Percentiles rank a stretch among this genome's conserved stretches.
Evolutionary conservation across 2,113 vertebrate species (phyloP).

Genomic region (Sinocyclocheilus grahami): DNA sequence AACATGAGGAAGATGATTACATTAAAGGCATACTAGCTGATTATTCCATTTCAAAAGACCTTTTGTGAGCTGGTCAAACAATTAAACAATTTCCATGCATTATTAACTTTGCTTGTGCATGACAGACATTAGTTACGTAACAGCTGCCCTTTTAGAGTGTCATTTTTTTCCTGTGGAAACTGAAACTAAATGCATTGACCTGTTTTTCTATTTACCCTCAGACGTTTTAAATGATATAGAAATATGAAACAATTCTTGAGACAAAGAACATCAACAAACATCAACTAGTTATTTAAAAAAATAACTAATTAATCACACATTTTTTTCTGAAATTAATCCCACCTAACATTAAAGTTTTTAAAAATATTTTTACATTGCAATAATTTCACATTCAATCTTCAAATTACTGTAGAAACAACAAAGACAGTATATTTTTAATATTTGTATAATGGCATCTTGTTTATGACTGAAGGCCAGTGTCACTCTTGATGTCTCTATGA

Average conservation of each 20-base stretch:
- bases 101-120: not conserved
- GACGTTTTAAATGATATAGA: not conserved
- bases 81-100: constrained; percentile 13
- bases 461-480: too few relatives aligned
- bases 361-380: too few relatives aligned
- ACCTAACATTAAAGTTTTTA: too few relatives aligned
- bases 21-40: not conserved
- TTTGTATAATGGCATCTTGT: too few relatives aligned
- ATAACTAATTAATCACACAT: too few relatives aligned
- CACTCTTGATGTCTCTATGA: too few relatives aligned
- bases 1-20: not conserved
- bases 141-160: not conserved
- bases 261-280: not conserved
- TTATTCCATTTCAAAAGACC: not conserved
- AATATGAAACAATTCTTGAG: not conserved
- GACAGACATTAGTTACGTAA: not conserved
- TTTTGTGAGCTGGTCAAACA: not conserved
- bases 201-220: not conserved
- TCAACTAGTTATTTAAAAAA: not conserved
- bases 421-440: too few relatives aligned
- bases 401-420: too few relatives aligned
- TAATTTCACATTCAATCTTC: too few relatives aligned
- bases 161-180: too few relatives aligned
- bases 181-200: too few relatives aligned
- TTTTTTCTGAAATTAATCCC: too few relatives aligned